Evolutionary conservation across 2,797 vertebrate genomes (phyloP).

Genomic region (Hirundo rustica): DNA sequence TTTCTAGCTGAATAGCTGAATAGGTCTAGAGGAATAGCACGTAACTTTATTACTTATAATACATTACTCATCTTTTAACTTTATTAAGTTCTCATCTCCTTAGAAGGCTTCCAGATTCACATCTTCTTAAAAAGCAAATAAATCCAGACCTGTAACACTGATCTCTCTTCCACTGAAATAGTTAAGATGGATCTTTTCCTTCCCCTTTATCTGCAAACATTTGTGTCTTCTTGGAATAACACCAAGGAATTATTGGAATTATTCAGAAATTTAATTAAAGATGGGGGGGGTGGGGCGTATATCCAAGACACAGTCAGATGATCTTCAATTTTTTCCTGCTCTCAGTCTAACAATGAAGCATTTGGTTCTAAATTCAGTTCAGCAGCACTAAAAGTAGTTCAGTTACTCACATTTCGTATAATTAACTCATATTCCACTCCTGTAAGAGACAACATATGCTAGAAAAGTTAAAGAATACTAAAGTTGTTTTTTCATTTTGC

Average conservation of each 20-base stretch:
- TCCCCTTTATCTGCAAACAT: not conserved
- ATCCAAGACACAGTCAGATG: not conserved
- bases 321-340: not conserved
- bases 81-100: not conserved
- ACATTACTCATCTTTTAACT: not conserved
- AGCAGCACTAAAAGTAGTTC: not conserved
- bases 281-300: not conserved
- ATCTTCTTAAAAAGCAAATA: not conserved
- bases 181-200: not conserved
- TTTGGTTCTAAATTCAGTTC: not conserved
- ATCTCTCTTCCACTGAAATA: not conserved
- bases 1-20: not conserved
- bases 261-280: not conserved
- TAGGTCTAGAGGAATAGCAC: not conserved
- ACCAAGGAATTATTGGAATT: not conserved
- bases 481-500: not conserved
- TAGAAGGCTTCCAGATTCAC: not conserved
- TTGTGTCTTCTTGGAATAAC: not conserved
- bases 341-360: not conserved
- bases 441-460: not conserved
- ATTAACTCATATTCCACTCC: not conserved
- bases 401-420: not conserved
- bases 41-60: not conserved
- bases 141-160: not conserved
- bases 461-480: not conserved